Evolutionary conservation across 1,140 invertebrate genomes (phyloP).

Genomic region (Mamestra configurata): DNA sequence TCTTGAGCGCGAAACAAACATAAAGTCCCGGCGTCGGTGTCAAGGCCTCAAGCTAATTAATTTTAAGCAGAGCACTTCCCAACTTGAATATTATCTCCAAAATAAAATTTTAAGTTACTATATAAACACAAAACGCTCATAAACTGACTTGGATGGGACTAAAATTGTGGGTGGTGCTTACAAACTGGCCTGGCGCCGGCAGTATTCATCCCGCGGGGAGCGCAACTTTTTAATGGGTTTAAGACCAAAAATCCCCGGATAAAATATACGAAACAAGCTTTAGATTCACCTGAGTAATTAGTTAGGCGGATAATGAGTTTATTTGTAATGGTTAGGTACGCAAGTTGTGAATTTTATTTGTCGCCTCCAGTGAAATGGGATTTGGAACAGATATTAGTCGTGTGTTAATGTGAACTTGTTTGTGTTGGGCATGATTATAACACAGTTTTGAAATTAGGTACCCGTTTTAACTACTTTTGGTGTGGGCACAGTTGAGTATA

Average conservation of each 20-base stretch:
- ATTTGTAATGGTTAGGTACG: constrained; percentile 38
- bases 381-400: constrained; percentile 35
- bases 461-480: too few relatives aligned
- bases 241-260: constrained; percentile 46
- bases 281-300: constrained; percentile 48
- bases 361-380: constrained; percentile 2
- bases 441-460: too few relatives aligned
- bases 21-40: constrained; percentile 8
- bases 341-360: constrained; percentile 23
- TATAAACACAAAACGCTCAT: constrained; percentile 42
- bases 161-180: constrained; percentile 34
- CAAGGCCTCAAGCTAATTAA: constrained; percentile 26
- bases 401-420: constrained; percentile 12
- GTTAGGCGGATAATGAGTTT: constrained; percentile 39
- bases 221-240: constrained; percentile 53
- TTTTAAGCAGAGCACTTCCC: constrained; percentile 30
- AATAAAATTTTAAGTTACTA: constrained; percentile 40
- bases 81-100: constrained; percentile 35
- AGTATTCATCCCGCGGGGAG: constrained; percentile 37
- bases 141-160: constrained; percentile 45
- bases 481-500: too few relatives aligned
- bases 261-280: constrained; percentile 47
- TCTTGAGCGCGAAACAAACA: not conserved
- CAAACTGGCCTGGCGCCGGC: constrained; percentile 8
- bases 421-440: not conserved